Conservation (phyloP, 2,797 vertebrate genomes). For the Falco naumanni region DNA sequence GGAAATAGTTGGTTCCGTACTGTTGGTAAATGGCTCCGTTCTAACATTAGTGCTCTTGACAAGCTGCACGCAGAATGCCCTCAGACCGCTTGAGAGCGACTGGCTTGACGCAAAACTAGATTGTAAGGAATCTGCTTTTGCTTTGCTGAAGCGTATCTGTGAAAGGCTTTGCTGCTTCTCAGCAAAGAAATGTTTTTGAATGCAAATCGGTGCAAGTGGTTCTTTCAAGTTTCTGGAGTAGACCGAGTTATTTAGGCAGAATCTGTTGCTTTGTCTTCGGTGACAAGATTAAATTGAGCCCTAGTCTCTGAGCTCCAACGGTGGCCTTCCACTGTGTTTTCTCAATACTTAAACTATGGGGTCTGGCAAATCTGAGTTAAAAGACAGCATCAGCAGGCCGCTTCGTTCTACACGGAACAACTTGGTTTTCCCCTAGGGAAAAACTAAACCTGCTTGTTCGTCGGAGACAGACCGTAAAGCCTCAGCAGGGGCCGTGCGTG, state of each 20-base stretch:
- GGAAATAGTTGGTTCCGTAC: neutral
- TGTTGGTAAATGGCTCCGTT: neutral
- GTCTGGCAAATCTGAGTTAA: neutral
- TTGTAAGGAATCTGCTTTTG: neutral
- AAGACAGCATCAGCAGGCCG: neutral
- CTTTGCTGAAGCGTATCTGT: neutral
- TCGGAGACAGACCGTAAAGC: neutral
- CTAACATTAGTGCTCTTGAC: rapidly evolving
- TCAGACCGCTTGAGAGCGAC: neutral
- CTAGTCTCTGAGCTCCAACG: neutral
- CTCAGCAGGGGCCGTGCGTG: neutral
- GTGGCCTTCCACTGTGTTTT: neutral
- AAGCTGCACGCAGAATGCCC: neutral
- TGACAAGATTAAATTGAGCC: neutral
- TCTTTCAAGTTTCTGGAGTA: neutral
- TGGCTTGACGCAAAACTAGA: neutral
- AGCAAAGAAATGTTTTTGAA: neutral
- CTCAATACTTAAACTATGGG: neutral
- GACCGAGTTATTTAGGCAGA: neutral
- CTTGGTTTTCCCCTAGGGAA: neutral
- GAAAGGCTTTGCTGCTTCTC: neutral
- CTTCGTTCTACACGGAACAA: neutral
- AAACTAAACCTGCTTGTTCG: neutral
- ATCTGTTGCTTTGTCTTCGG: neutral
- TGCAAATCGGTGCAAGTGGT: too few species aligned